Conservation (phyloP, 2,888 invertebrate genomes). For the Troides oblongomaculatus region DNA sequence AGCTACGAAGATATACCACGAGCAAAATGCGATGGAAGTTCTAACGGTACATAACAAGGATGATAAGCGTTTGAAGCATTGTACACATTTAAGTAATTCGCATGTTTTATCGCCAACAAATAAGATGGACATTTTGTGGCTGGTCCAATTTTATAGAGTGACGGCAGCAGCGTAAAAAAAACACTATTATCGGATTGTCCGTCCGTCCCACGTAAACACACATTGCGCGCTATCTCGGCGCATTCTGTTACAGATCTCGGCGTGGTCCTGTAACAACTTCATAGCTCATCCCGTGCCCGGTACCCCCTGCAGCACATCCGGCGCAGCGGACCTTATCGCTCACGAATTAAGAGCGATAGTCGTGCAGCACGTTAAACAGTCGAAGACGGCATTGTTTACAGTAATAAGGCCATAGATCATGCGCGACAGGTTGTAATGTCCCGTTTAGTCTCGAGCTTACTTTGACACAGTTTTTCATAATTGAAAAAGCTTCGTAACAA, state of each 20-base stretch:
- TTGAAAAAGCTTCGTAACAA: conserved; percentile 24
- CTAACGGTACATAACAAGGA: too few relatives aligned
- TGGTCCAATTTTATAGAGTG: conserved; percentile 3
- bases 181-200: conserved; percentile 57
- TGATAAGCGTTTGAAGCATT: too few relatives aligned
- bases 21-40: too few relatives aligned
- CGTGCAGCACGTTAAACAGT: neutral
- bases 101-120: too few relatives aligned
- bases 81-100: too few relatives aligned
- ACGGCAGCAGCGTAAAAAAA: conserved; percentile 37
- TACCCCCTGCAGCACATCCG: conserved; percentile 8
- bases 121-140: too few relatives aligned
- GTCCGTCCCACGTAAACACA: conserved; percentile 62
- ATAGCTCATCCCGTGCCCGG: conserved; percentile 47
- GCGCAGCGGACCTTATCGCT: conserved; percentile 35
- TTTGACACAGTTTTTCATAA: conserved; percentile 38
- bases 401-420: conserved; percentile 68
- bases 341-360: conserved; percentile 27
- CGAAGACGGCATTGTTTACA: conserved; percentile 53
- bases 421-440: conserved; percentile 65
- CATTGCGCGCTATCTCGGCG: conserved; percentile 61
- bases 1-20: too few relatives aligned
- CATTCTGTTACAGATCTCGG: conserved; percentile 61
- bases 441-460: conserved; percentile 59
- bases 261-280: conserved; percentile 51